Evolutionary conservation across 2,797 vertebrate genomes (phyloP), one percentile per base, ranked within the genome.

Genomic region (Tauraco hartlaubi): DNA sequence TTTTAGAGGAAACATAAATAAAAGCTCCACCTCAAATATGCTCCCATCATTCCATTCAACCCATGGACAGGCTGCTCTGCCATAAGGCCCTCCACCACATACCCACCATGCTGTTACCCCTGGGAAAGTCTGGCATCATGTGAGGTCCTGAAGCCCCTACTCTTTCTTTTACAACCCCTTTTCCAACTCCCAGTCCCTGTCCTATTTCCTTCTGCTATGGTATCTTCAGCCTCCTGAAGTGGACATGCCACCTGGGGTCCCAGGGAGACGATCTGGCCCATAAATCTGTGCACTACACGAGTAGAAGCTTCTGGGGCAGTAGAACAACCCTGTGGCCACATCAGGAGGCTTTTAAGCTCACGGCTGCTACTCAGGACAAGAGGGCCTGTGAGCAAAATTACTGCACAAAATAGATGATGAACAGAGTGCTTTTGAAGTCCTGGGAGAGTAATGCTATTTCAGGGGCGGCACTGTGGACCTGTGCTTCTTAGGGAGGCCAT

Each of bases 41-140:
- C 8, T 88, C 29, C 33, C 46, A 71, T 4, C 2, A 2, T n/a
- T 91, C 15, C 31, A 35, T n/a, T 17, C 22, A 51, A 3, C 3
- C 46, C 46, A 21, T 0, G 3, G 51, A 35, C 17, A 69, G 61
- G 46, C 14, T 80, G 73, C 26, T 29, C 21, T 68, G 41, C 12
- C 29, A 7, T 5, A 71, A 63, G 15, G 8, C 5, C 25, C 52
- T 63, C 41, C 15, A 44, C 8, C 4, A 0, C 0, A 6, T 49
- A 52, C 48, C 48, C 49, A 19, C 55, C 4, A 11, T 19, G 41
- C 1, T 15, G 1, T 15, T 35, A 56, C 31, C 29, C 28, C 25
- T 1, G 11, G 85, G 49, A 76, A 91, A 49, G 54, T 78, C 88
- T 69, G 54, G 37, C 12, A 15, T 5, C 49, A n/a, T 9, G 12